Percentiles rank a stretch among this genome's conserved stretches.
These are phyloP conservation scores for Dorcus hopei DNA, from an alignment of 2,888 invertebrate genomes.

Conservation along the genomic window DNA sequence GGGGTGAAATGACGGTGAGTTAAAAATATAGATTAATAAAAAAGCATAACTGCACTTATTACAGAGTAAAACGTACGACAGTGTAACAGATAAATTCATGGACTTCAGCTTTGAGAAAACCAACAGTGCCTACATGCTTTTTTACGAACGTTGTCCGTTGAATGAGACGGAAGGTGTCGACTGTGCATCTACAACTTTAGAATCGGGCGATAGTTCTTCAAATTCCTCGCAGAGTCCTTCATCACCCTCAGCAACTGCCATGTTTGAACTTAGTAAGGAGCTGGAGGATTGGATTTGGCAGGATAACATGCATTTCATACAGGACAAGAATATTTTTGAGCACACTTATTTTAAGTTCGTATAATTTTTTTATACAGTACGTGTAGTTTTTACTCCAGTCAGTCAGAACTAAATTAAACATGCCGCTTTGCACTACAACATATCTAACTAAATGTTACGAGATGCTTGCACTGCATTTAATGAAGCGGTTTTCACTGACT, in stretches of 20 bases:
- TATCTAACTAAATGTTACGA: no score
- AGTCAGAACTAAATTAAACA: background rate
- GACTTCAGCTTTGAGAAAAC: conserved; percentile 98
- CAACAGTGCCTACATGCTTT: conserved; percentile 95
- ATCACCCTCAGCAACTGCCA: conserved; percentile 26
- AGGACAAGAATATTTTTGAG: conserved; percentile 94
- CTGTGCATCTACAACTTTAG: conserved; percentile 38
- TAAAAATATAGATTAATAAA: background rate
- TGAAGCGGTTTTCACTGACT: no score
- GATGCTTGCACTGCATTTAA: no score
- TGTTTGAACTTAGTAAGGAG: conserved; percentile 69
- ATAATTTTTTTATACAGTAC: background rate
- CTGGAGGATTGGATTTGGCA: conserved; percentile 96
- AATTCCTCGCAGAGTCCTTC: conserved; percentile 16
- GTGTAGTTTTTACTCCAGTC: background rate
- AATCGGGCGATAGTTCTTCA: conserved; percentile 30
- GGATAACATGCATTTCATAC: conserved; percentile 92
- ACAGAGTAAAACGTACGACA: conserved; percentile 93
- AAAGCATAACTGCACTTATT: conserved; percentile 30
- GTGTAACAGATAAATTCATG: conserved; percentile 95
- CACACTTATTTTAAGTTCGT: conserved; percentile 90
- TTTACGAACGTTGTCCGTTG: conserved; percentile 78
- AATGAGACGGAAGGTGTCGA: conserved; percentile 40
- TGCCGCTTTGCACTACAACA: no score
- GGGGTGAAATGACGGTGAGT: conserved; percentile 91